phyloP scores from a whole-genome alignment of 53 echinoderm and acorn worm species.

The Temnopleurus reevesii region DNA sequence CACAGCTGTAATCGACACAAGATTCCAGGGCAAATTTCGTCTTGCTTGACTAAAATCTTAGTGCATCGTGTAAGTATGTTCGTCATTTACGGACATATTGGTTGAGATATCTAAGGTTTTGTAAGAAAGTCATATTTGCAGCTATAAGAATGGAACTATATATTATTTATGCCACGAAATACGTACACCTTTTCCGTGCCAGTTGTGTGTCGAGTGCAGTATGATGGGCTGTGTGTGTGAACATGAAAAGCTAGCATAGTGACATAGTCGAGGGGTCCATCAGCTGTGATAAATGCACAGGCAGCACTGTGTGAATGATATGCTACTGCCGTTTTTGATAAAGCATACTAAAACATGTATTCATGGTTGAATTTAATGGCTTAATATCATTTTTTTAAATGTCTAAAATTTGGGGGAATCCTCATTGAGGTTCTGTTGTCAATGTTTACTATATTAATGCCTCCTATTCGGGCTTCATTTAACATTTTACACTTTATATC shows the following conservation, averaged over 20 bases:
- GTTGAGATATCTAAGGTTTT: neutral
- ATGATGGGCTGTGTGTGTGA: neutral
- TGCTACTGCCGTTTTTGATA: no score
- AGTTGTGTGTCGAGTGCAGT: neutral
- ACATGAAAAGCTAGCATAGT: neutral
- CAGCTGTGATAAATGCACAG: neutral
- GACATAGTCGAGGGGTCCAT: neutral
- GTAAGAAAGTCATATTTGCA: neutral
- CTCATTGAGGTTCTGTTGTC: no score
- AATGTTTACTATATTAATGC: no score
- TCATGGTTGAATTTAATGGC: no score
- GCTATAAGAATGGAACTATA: neutral
- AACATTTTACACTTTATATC: no score
- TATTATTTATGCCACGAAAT: neutral
- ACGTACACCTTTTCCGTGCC: neutral
- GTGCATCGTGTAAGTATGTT: neutral
- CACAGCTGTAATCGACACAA: neutral
- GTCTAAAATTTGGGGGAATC: no score
- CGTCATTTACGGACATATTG: neutral
- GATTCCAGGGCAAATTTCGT: neutral
- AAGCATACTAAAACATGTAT: no score
- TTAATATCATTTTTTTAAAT: no score
- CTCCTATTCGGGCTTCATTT: no score
- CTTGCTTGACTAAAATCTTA: neutral
- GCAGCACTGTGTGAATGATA: neutral